A percentile compares a stretch with the other conserved stretches of the same genome.
Conservation (phyloP, 2,113 vertebrate genomes). For the Misgurnus mizolepis region DNA sequence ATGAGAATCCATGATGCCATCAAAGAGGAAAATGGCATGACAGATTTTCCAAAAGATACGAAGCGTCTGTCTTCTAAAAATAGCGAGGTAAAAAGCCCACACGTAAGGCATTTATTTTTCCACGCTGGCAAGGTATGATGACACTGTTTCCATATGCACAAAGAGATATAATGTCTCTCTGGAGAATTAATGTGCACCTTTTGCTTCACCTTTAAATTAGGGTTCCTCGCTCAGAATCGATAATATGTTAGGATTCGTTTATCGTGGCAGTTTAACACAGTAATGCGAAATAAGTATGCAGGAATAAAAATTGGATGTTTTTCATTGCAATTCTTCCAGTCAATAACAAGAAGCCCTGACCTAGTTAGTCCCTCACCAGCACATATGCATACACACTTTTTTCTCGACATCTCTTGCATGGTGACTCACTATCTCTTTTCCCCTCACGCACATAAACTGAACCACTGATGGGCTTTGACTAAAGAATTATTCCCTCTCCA, state of each 20-base stretch:
- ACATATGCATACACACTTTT: slow-evolving; percentile 21
- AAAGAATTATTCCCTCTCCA: slow-evolving; percentile 24
- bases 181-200: not conserved
- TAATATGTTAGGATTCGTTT: slow-evolving; percentile 12
- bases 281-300: slow-evolving; percentile 37
- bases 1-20: slow-evolving; percentile 56
- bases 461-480: slow-evolving; percentile 28
- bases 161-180: slow-evolving; percentile 13
- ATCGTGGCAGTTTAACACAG: slow-evolving; percentile 27
- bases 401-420: slow-evolving; percentile 13
- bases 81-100: slow-evolving; percentile 52
- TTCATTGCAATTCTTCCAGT: slow-evolving; percentile 24
- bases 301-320: slow-evolving; percentile 28
- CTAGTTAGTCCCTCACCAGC: slow-evolving; percentile 41
- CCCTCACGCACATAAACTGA: slow-evolving; percentile 22
- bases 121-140: slow-evolving; percentile 46
- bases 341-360: slow-evolving; percentile 42
- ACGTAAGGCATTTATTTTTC: slow-evolving; percentile 51
- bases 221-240: slow-evolving; percentile 5
- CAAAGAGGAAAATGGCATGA: slow-evolving; percentile 51
- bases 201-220: slow-evolving; percentile 38
- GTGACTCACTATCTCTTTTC: slow-evolving; percentile 11
- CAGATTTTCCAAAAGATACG: slow-evolving; percentile 43
- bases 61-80: slow-evolving; percentile 50
- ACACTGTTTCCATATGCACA: slow-evolving; percentile 42